These are phyloP conservation scores for Melieria picta DNA, from an alignment of 2,888 invertebrate genomes.

Conservation along the genomic window DNA sequence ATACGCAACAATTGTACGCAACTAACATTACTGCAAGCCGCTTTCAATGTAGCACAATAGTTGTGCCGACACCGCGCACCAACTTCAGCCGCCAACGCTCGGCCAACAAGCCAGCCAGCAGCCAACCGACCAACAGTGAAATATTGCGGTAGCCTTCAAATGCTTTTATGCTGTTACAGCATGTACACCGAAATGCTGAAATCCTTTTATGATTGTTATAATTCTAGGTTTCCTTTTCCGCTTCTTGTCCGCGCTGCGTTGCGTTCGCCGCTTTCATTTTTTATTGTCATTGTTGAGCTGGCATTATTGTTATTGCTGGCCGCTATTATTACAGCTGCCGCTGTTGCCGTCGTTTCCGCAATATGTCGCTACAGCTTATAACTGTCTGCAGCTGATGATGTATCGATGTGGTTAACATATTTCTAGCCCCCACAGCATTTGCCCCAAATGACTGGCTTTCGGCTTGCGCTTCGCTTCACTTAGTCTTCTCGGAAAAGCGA, in stretches of 20 bases:
- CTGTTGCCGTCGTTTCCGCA: background rate
- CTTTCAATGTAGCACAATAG: background rate
- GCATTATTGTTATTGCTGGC: background rate
- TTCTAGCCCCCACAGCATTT: background rate
- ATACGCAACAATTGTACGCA: background rate
- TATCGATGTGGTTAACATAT: constrained; percentile 15
- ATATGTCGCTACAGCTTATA: constrained; percentile 14
- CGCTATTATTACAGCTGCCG: background rate
- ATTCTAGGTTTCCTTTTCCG: background rate
- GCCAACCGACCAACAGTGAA: background rate
- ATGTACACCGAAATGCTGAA: background rate
- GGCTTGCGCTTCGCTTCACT: no score
- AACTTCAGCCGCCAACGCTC: background rate
- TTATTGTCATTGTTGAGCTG: constrained; percentile 4
- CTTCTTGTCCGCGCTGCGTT: background rate
- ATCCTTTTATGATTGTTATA: constrained; percentile 19
- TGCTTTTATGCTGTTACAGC: constrained; percentile 9
- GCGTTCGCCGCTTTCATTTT: background rate
- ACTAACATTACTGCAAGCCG: background rate
- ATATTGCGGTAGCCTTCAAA: constrained; percentile 20
- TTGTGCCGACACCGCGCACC: background rate
- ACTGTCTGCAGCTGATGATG: constrained; percentile 10
- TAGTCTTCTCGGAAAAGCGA: no score
- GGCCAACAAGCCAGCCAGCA: background rate
- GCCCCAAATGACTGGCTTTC: no score